Base-by-base conservation (phyloP, 2,797 vertebrate species). In the Sebastes trivittatus region DNA sequence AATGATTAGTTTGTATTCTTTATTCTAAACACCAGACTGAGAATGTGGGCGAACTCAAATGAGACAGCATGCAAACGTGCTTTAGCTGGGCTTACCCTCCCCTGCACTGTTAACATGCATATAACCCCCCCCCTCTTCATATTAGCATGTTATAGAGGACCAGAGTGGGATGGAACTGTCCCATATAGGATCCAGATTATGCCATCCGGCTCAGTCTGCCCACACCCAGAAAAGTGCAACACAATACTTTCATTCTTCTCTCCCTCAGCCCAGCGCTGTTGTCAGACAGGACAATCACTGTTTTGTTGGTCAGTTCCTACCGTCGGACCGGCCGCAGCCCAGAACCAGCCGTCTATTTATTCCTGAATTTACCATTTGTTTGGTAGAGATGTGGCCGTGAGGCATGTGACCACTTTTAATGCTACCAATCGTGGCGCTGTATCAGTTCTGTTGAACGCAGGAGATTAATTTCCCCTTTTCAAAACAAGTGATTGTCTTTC, bases 211-310 rank as follows among this genome's bases (percentile, higher is more conserved):
- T 93, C 84, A 63, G 82, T 77, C 88, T 85, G 89, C 94, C 91
- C 92, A 91, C 92, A 88, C 81, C 85, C 83, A 84, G 86, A 93
- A 83, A 89, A 86, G 83, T 80, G 77, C 89, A 82, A 78, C 90
- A 96, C 95, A 96, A 94, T 94, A 79, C 93, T 86, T 69, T 60
- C 87, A 94, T 96, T 96, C 87, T 96, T 34, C 83, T 66, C 74
- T 77, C 73, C 72, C 81, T 86, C 88, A 86, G 82, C 81, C 87
- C 77, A 14, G 72, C 82, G 80, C 89, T 94, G 95, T 93, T 94
- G 92, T 93, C 84, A 74, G 62, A 58, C 82, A 49, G 85, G 77
- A 95, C 94, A 95, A 93, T 93, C 87, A 58, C 78, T 89, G 95
- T 95, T 94, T 93, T 94, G 88, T 92, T 89, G 89, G 29, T 84